phyloP scores from a whole-genome alignment of 35 echinoderm and acorn worm species.

The Stichopus chloronotus region DNA sequence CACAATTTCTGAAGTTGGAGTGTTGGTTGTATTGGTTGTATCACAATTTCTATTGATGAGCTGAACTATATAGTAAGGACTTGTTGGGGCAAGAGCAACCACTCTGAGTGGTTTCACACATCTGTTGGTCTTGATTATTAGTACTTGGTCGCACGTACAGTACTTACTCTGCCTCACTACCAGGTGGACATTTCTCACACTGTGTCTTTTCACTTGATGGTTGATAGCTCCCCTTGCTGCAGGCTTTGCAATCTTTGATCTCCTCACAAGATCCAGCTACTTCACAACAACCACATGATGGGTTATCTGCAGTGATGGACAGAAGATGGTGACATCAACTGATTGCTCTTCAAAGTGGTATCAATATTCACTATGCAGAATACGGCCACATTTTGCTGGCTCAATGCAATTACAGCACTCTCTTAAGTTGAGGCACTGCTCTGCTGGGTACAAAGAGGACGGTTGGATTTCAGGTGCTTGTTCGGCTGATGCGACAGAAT shows the following conservation, averaged over 20 bases:
- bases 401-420: not conserved
- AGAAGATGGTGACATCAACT: not conserved
- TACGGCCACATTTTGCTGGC: not conserved
- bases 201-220: not conserved
- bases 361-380: not conserved
- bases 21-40: too few species aligned
- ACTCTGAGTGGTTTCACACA: too few species aligned
- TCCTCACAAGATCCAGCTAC: conserved; percentile 2
- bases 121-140: too few species aligned
- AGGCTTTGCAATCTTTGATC: conserved; percentile 3
- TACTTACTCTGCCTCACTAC: conserved; percentile 37
- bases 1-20: too few species aligned
- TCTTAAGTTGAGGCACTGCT: not conserved
- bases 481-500: too few species aligned
- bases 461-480: too few species aligned
- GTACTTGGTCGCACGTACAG: too few species aligned
- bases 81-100: too few species aligned
- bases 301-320: not conserved
- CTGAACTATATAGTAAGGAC: too few species aligned
- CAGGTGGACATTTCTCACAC: conserved; percentile 26
- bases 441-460: too few species aligned
- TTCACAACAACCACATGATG: conserved; percentile 8
- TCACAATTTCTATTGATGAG: too few species aligned
- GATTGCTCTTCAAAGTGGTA: not conserved
- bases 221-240: conserved; percentile 50